Conservation (phyloP, 2,797 vertebrate species). For the Dromococcyx pavoninus region DNA sequence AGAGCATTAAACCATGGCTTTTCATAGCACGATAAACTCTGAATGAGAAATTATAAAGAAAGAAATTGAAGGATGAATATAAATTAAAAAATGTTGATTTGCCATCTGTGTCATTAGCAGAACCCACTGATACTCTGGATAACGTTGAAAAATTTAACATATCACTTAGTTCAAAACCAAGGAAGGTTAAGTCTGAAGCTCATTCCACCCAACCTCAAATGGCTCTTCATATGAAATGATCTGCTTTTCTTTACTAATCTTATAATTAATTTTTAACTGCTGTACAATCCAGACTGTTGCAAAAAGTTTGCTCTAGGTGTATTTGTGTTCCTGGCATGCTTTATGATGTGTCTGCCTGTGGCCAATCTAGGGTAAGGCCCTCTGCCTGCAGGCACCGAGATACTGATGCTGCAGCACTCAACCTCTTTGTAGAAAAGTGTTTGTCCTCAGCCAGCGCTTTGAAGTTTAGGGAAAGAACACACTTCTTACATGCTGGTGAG, state of each 20-base stretch:
- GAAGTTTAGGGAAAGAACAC: neutral
- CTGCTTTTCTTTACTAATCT: neutral
- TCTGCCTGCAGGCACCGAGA: neutral
- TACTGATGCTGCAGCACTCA: neutral
- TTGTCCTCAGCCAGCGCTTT: neutral
- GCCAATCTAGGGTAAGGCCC: neutral
- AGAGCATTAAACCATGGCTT: neutral
- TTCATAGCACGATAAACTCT: neutral
- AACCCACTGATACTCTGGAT: neutral
- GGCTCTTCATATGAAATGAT: neutral
- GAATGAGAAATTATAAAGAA: neutral
- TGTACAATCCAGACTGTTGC: neutral
- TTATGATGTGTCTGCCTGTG: neutral
- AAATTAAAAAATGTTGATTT: neutral
- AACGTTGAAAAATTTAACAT: neutral
- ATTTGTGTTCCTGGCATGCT: neutral
- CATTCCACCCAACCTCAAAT: neutral
- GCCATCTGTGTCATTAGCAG: neutral
- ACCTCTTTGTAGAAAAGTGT: neutral
- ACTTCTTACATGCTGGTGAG: neutral
- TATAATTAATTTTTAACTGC: constrained; percentile 4
- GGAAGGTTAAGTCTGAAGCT: neutral
- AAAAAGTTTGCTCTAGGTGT: neutral
- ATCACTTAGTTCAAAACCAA: neutral
- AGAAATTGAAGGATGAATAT: neutral